Evolutionary conservation across 2,888 invertebrate species (phyloP).

Genomic region (Drosophila kambysellisi): DNA sequence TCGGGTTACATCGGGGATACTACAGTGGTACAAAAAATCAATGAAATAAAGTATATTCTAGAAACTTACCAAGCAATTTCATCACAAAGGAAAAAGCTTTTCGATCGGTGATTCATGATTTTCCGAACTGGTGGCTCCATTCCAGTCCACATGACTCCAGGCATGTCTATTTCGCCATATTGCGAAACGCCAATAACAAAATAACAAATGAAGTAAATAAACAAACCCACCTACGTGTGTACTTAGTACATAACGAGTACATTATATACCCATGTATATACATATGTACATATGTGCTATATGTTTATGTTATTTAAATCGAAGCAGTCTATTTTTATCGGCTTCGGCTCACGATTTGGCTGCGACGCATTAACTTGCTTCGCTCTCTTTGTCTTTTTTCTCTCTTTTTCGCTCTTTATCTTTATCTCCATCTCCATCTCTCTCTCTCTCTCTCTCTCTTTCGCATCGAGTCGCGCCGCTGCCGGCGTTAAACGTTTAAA

Average conservation of each 20-base stretch:
- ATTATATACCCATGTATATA: background rate
- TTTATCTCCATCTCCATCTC: background rate
- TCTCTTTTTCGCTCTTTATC: background rate
- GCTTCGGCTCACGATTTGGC: background rate
- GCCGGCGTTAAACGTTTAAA: slow-evolving; percentile 51
- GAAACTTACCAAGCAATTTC: slow-evolving; percentile 14
- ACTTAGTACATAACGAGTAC: background rate
- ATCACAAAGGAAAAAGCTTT: background rate
- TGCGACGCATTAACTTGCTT: slow-evolving; percentile 7
- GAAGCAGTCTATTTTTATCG: slow-evolving; percentile 28
- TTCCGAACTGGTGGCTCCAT: background rate
- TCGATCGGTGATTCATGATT: slow-evolving; percentile 9
- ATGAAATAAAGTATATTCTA: background rate
- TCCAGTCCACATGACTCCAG: background rate
- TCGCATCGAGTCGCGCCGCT: slow-evolving; percentile 12
- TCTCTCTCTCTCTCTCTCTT: background rate
- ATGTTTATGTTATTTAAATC: background rate
- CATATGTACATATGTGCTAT: background rate
- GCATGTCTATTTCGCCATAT: background rate
- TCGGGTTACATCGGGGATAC: background rate
- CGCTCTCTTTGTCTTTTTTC: background rate
- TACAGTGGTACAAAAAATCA: background rate
- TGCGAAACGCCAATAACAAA: background rate
- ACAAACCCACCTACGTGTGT: background rate
- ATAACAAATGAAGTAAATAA: slow-evolving; percentile 7